Percentiles rank a stretch among this genome's conserved stretches.
Conservation (phyloP, 1,140 invertebrate species). For the Drosophila kohkoa region DNA sequence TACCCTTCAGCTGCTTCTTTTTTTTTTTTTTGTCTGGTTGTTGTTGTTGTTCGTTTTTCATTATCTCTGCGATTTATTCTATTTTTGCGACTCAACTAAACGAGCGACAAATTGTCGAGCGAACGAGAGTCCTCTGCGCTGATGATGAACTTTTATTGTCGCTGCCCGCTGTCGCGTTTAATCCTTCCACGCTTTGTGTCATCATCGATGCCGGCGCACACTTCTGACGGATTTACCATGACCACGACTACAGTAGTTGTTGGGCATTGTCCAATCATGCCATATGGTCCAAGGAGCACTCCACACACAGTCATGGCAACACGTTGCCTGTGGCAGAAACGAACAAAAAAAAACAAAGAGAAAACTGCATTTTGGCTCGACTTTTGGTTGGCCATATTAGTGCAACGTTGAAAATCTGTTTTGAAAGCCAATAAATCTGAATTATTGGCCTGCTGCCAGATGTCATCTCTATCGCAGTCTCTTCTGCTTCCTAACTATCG, state of each 20-base stretch:
- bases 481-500: slow-evolving; percentile 15
- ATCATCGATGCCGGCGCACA: slow-evolving; percentile 57
- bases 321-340: slow-evolving; percentile 30
- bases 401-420: slow-evolving; percentile 69
- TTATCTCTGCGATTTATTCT: slow-evolving; percentile 80
- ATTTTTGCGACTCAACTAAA: slow-evolving; percentile 80
- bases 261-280: slow-evolving; percentile 36
- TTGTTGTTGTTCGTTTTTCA: slow-evolving; percentile 54
- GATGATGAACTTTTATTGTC: slow-evolving; percentile 77
- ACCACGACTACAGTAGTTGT: slow-evolving; percentile 14
- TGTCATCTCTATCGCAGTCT: background rate
- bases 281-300: slow-evolving; percentile 62
- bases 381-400: slow-evolving; percentile 57
- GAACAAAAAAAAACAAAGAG: too few relatives aligned
- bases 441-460: slow-evolving; percentile 67
- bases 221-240: slow-evolving; percentile 72
- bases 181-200: slow-evolving; percentile 79
- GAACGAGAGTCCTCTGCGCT: slow-evolving; percentile 23
- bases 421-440: slow-evolving; percentile 83
- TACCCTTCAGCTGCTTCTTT: slow-evolving; percentile 69
- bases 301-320: slow-evolving; percentile 50
- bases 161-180: slow-evolving; percentile 51
- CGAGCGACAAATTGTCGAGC: slow-evolving; percentile 78
- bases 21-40: slow-evolving; percentile 68
- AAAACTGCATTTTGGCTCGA: slow-evolving; percentile 52